Evolutionary conservation across 2,888 invertebrate genomes (phyloP), one percentile per base, ranked within the genome.

Genomic region (Pachydiplax longipennis): DNA sequence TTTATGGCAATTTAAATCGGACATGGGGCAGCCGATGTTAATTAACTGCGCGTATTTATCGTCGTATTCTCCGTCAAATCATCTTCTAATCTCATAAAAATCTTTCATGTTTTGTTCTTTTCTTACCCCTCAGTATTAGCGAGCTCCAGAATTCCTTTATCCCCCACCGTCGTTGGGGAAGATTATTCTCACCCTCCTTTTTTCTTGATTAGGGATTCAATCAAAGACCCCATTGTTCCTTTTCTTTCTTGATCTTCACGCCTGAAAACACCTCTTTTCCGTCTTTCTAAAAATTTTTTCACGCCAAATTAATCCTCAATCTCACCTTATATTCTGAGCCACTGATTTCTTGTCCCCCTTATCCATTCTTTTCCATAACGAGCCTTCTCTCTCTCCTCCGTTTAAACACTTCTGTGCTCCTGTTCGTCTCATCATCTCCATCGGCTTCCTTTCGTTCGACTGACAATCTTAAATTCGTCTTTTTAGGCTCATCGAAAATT

Each of bases 151-250:
- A n/a, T 22, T 40, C 81, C 81, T 44, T n/a, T n/a, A n/a, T n/a
- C n/a, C n/a, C n/a, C 81, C 18, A 5, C 5, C 40, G 40, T 12
- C 22, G n/a, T 65, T 65, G n/a, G 2, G 25, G n/a, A 22, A 37
- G 18, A 22, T 6, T 58, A 44, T 44, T 44, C 44, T 15, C 58
- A 22, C 58, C 35, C 58, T 53, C 15, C 22, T 58, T 83, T 81
- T 83, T 83, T 35, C 58, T 31, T 83, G 31, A 61, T 35, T 61
- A 83, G 58, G 58, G 58, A 58, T 83, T 83, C 83, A 83, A 83
- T 83, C 83, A 83, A 58, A 58, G 53, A 58, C 18, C 35, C 31
- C 83, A 58, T 83, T 83, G 83, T 83, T 22, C 35, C 18, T 22
- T 22, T 58, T 35, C 83, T 53, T 58, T 35, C 58, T 83, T 25